Evolutionary conservation across 2,888 invertebrate species (phyloP), one percentile per base, ranked within the genome.

Genomic region (Brachyptera putata): DNA sequence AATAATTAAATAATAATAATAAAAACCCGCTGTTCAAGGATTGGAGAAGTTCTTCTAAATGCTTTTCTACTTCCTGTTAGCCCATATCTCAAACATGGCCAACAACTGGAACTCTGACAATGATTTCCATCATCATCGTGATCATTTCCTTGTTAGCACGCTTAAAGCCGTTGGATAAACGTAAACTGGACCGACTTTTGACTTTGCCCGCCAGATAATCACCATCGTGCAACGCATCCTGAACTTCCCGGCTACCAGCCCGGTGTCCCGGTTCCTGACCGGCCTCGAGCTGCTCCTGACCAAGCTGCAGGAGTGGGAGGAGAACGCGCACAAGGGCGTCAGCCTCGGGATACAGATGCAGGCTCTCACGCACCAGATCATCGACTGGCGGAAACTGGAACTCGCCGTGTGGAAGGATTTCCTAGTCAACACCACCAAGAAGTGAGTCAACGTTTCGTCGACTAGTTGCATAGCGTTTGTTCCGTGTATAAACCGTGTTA

Each of bases 311-410:
- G 89, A 94, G 69, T 97, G 96, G 97, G 93, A 97, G 73, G 85
- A 87, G 68, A 89, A 91, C 67, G 95, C 96, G 0, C 92, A 93
- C 69, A 84, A 82, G 65, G 88, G 87, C 4, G 92, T 96, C 61
- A 91, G 91, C 64, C 76, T 99, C 69, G 80, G 84, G 0, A 80
- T 83, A 0, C 80, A 89, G 61, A 84, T 91, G n/a, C 74, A 84
- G 25, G 80, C 81, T 25, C 78, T 98, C 1, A 89, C 90, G 0
- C 83, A 85, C 63, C 86, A 90, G 70, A 89, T 99, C 55, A 85
- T 96, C 49, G 81, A 84, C 55, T 99, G 96, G 96, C 84, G 97
- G 61, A 90, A 91, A 72, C 73, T 94, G 24, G 97, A 98, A 73
- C 79, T 98, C 67, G 82, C 83, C 60, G 85, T 87, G 69, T 97